phyloP scores from a whole-genome alignment of 2,113 vertebrate genomes.

The Anarrhichthys ocellatus region DNA sequence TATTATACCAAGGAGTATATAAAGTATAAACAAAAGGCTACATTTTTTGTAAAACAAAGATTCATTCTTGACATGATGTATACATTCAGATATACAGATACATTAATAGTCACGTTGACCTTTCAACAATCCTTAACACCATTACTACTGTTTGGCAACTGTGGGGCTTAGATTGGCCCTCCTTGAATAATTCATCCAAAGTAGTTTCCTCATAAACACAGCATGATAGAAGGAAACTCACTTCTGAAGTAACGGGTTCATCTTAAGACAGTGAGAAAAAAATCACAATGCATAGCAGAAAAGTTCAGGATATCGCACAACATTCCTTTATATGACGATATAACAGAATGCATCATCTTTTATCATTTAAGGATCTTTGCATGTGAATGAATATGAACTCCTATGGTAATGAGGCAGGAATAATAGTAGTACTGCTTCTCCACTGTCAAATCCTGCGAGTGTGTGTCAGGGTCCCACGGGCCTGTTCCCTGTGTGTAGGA shows the following conservation, averaged over 20 bases:
- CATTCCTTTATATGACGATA: background rate
- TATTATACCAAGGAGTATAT: background rate
- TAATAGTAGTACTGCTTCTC: conserved; percentile 4
- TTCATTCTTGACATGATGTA: background rate
- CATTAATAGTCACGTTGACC: background rate
- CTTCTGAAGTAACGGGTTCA: background rate
- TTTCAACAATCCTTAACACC: background rate
- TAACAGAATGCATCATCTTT: background rate
- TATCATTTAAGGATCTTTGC: background rate
- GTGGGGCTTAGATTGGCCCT: background rate
- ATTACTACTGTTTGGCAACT: background rate
- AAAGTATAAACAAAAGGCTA: background rate
- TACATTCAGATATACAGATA: background rate
- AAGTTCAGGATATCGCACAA: background rate
- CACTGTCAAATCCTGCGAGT: background rate
- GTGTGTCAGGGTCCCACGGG: background rate
- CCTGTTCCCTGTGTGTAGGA: background rate
- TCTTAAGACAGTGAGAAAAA: background rate
- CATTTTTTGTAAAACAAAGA: background rate
- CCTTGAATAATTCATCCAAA: conserved; percentile 9
- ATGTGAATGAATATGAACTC: background rate
- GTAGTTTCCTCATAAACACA: background rate
- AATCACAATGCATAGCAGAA: background rate
- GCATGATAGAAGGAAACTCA: background rate
- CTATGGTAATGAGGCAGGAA: conserved; percentile 1